Percentiles rank a stretch among this genome's conserved stretches.
Evolutionary conservation across 1,140 invertebrate species (phyloP).

Genomic region (Bombus superbus): DNA sequence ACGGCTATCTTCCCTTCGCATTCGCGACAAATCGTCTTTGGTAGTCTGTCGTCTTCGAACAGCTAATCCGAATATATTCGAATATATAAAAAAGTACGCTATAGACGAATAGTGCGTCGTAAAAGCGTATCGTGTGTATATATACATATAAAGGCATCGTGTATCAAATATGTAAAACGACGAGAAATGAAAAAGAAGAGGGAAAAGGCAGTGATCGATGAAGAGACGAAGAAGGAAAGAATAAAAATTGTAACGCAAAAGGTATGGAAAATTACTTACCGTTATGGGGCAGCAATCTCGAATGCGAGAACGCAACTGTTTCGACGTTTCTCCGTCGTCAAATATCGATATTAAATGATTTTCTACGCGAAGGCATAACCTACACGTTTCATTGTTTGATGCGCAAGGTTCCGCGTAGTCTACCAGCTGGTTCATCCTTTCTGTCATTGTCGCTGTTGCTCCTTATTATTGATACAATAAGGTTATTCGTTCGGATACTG

Average conservation of each 20-base stretch:
- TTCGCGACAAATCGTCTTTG: constrained; percentile 26
- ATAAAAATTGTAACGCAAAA: background rate
- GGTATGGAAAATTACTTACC: background rate
- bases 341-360: constrained; percentile 24
- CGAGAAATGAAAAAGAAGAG: background rate
- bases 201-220: background rate
- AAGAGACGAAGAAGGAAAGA: background rate
- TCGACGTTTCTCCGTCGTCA: background rate
- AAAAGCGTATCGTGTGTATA: too few relatives aligned
- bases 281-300: constrained; percentile 37
- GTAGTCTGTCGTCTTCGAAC: constrained; percentile 20
- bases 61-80: constrained; percentile 1
- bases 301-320: constrained; percentile 17
- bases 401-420: background rate
- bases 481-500: background rate
- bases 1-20: constrained; percentile 4
- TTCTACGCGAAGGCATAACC: constrained; percentile 34
- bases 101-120: background rate
- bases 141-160: background rate
- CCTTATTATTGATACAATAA: background rate
- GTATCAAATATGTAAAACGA: background rate
- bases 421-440: background rate
- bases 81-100: background rate
- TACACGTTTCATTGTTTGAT: background rate
- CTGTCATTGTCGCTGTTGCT: background rate